Percentiles rank a stretch among this genome's conserved stretches.
Conservation (phyloP, 2,888 invertebrate species). For the Drosophila mettleri region DNA sequence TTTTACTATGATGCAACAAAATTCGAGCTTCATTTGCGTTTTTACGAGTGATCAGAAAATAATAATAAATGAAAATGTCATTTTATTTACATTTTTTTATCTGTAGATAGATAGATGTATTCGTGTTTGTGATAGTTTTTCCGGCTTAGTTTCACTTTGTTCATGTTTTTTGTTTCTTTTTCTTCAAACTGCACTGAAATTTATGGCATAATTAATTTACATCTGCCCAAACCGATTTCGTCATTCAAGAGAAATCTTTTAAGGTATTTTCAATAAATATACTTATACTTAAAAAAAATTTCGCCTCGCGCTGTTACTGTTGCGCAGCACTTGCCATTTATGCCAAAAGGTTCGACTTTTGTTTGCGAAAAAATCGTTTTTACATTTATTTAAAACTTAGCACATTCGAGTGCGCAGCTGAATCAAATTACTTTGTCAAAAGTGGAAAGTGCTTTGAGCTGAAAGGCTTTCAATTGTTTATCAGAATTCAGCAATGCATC, state of each 20-base stretch:
- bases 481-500: background rate
- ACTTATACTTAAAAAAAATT: conserved; percentile 44
- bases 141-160: conserved; percentile 64
- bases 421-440: conserved; percentile 27
- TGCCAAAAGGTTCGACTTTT: conserved; percentile 8
- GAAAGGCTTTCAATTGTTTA: conserved; percentile 2
- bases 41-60: conserved; percentile 17
- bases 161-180: background rate
- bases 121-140: conserved; percentile 43
- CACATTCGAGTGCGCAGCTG: conserved; percentile 25
- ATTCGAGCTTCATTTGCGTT: conserved; percentile 32
- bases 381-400: conserved; percentile 49
- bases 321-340: conserved; percentile 35
- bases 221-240: conserved; percentile 21
- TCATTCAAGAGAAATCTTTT: conserved; percentile 41
- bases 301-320: conserved; percentile 56
- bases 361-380: conserved; percentile 17
- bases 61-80: conserved; percentile 26
- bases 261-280: conserved; percentile 8
- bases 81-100: conserved; percentile 20
- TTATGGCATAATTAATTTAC: conserved; percentile 46
- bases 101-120: conserved; percentile 10
- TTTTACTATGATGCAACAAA: conserved; percentile 49
- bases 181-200: conserved; percentile 34
- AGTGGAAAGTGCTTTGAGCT: conserved; percentile 50